Percentiles rank a stretch among this genome's conserved stretches.
These are phyloP conservation scores for Schizaphis graminum DNA, from an alignment of 2,888 invertebrate genomes.

Conservation along the genomic window DNA sequence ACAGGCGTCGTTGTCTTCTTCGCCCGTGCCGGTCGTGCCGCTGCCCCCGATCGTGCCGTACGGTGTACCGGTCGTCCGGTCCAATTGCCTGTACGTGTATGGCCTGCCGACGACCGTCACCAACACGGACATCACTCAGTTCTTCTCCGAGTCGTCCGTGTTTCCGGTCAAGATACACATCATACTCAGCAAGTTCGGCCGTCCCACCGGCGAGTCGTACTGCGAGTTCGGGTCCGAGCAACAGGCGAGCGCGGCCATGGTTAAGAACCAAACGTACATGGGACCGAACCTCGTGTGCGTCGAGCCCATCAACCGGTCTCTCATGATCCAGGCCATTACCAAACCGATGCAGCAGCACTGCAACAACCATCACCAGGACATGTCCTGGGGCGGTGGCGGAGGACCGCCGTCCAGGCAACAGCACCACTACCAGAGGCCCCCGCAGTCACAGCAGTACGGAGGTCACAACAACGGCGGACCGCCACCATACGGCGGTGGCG, in stretches of 20 bases:
- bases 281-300: constrained; percentile 74
- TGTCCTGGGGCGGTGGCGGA: constrained; percentile 1
- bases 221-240: constrained; percentile 83
- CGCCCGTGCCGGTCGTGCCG: neutral
- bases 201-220: constrained; percentile 87
- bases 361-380: constrained; percentile 33
- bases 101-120: constrained; percentile 82
- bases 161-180: constrained; percentile 84
- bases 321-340: constrained; percentile 78
- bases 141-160: constrained; percentile 83
- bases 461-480: neutral
- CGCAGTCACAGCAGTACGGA: no score
- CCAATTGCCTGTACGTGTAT: constrained; percentile 78
- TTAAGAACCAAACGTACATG: constrained; percentile 78
- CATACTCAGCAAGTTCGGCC: constrained; percentile 79
- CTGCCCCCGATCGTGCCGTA: neutral
- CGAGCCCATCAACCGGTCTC: constrained; percentile 76
- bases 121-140: constrained; percentile 84
- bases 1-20: neutral
- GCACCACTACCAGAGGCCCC: constrained; percentile 1
- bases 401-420: constrained; percentile 27
- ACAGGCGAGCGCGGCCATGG: constrained; percentile 80
- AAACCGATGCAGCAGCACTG: constrained; percentile 57
- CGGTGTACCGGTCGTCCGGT: neutral
- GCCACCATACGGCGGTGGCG: neutral